Percentiles rank a stretch among this genome's conserved stretches.
Conservation (phyloP, 2,797 vertebrate species). For the Pagetopsis macropterus region DNA sequence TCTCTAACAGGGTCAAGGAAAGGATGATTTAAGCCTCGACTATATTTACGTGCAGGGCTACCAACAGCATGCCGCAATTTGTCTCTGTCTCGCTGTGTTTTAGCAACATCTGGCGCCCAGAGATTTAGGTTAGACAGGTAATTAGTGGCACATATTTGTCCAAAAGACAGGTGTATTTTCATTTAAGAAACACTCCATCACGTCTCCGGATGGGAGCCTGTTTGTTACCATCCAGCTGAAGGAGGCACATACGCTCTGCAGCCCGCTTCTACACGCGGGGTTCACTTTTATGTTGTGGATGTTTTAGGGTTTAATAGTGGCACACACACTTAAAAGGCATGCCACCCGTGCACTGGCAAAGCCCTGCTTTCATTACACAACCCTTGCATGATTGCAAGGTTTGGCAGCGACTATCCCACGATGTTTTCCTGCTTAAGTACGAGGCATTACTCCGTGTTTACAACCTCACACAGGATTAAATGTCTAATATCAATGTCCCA, state of each 20-base stretch:
- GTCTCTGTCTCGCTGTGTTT: slow-evolving; percentile 86
- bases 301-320: slow-evolving; percentile 10
- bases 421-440: slow-evolving; percentile 77
- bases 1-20: slow-evolving; percentile 86
- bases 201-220: slow-evolving; percentile 69
- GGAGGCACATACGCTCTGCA: slow-evolving; percentile 43
- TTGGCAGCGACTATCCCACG: slow-evolving; percentile 61
- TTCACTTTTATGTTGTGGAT: neutral
- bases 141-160: slow-evolving; percentile 89
- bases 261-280: slow-evolving; percentile 7
- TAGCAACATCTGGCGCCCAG: slow-evolving; percentile 88
- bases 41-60: slow-evolving; percentile 83
- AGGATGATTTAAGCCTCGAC: slow-evolving; percentile 85
- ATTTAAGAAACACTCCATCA: slow-evolving; percentile 88
- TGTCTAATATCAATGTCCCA: slow-evolving; percentile 69
- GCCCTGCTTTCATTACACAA: slow-evolving; percentile 75
- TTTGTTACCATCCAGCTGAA: slow-evolving; percentile 55
- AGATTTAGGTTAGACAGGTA: slow-evolving; percentile 90
- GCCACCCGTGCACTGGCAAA: slow-evolving; percentile 47
- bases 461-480: slow-evolving; percentile 78
- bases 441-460: slow-evolving; percentile 75
- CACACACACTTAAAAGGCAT: slow-evolving; percentile 27
- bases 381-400: slow-evolving; percentile 66
- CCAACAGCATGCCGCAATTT: slow-evolving; percentile 79
- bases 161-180: slow-evolving; percentile 89